Conservation (phyloP, 2,113 vertebrate species). For the Entelurus aequoreus region DNA sequence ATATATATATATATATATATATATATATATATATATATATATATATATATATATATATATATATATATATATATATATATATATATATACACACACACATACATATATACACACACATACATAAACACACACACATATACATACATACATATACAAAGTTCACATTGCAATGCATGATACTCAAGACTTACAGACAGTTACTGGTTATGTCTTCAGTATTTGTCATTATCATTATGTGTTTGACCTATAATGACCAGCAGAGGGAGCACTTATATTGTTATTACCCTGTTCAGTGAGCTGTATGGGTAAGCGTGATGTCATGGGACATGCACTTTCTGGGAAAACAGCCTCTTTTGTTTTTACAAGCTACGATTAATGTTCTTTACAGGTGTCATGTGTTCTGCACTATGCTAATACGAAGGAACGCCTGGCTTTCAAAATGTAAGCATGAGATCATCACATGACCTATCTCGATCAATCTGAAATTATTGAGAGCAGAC, state of each 20-base stretch:
- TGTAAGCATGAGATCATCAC: slow-evolving; percentile 42
- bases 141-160: background rate
- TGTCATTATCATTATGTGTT: background rate
- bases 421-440: slow-evolving; percentile 21
- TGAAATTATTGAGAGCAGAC: slow-evolving; percentile 31
- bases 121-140: too few relatives aligned
- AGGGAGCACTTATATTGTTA: slow-evolving; percentile 44
- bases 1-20: too few relatives aligned
- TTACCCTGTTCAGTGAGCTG: slow-evolving; percentile 14
- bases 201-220: background rate
- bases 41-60: too few relatives aligned
- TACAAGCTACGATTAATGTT: slow-evolving; percentile 9
- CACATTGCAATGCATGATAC: background rate
- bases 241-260: slow-evolving; percentile 31
- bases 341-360: slow-evolving; percentile 20
- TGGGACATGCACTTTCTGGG: slow-evolving; percentile 1
- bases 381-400: slow-evolving; percentile 3
- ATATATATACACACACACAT: too few relatives aligned
- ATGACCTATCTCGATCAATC: slow-evolving; percentile 43
- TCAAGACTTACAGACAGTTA: background rate
- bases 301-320: slow-evolving; percentile 38
- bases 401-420: slow-evolving; percentile 32
- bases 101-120: too few relatives aligned
- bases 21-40: too few relatives aligned
- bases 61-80: too few relatives aligned